Evolutionary conservation across 2,797 vertebrate species (phyloP).

Genomic region (Falco rusticolus): DNA sequence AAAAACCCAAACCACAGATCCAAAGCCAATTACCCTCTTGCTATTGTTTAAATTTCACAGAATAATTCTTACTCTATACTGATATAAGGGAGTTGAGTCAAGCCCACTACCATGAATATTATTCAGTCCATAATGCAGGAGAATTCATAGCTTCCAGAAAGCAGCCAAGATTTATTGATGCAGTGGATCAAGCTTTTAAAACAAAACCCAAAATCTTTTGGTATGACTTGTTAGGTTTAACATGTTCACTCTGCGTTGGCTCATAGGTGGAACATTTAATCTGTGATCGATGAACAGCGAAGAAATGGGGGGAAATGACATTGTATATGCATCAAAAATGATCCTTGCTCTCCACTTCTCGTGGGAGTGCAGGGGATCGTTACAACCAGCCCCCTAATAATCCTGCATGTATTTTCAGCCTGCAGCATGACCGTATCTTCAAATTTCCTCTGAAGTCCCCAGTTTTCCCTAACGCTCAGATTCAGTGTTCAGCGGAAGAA

Average conservation of each 20-base stretch:
- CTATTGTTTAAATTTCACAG: not conserved
- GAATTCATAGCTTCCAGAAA: not conserved
- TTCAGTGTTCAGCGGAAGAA: not conserved
- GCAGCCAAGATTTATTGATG: not conserved
- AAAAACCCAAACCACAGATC: fast-evolving
- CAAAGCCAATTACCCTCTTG: not conserved
- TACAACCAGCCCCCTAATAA: no score
- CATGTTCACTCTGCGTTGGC: not conserved
- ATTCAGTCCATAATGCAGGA: not conserved
- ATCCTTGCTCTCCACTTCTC: not conserved
- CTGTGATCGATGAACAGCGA: not conserved
- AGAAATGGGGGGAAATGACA: not conserved
- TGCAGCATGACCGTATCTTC: not conserved
- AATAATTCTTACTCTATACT: not conserved
- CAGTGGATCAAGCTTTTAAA: not conserved
- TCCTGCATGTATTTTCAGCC: not conserved
- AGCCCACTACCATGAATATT: not conserved
- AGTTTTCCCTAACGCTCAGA: not conserved
- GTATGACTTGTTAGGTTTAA: not conserved
- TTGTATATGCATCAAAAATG: not conserved
- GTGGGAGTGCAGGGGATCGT: no score
- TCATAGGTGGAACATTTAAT: not conserved
- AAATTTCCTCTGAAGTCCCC: not conserved
- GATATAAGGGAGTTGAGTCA: not conserved
- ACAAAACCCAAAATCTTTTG: not conserved